Percentiles rank a stretch among this genome's conserved stretches.
These are phyloP conservation scores for Poecilus cupreus DNA, from an alignment of 2,888 invertebrate genomes.

Conservation along the genomic window DNA sequence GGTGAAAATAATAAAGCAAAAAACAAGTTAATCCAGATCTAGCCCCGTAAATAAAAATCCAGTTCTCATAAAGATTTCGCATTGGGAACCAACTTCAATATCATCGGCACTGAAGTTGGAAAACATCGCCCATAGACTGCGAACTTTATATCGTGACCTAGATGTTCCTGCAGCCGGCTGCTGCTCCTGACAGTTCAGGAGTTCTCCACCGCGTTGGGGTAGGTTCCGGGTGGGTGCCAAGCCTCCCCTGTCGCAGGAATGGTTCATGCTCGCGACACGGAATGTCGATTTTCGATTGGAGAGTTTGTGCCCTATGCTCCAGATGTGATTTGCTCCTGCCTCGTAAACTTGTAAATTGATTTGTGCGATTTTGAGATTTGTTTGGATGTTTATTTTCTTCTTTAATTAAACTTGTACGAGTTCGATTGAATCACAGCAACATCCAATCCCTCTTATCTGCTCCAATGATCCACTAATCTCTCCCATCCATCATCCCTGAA, in stretches of 20 bases:
- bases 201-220: not conserved
- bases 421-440: too few relatives aligned
- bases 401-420: not conserved
- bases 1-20: not conserved
- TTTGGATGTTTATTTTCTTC: not conserved
- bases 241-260: not conserved
- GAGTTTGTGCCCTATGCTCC: not conserved
- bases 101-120: not conserved
- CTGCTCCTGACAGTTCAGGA: conserved; percentile 13
- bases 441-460: not conserved
- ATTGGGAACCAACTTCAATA: not conserved
- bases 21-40: conserved; percentile 21
- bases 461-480: not conserved
- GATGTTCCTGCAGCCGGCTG: conserved; percentile 29
- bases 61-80: conserved; percentile 1
- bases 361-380: not conserved
- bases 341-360: conserved; percentile 22
- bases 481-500: not conserved
- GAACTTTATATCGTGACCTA: conserved; percentile 36
- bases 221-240: not conserved
- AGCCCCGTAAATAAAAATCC: conserved; percentile 7
- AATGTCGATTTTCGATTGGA: not conserved
- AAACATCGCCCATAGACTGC: not conserved
- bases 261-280: not conserved
- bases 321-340: not conserved